phyloP scores from a whole-genome alignment of 2,113 vertebrate genomes.

The Hemiprocne comata region DNA sequence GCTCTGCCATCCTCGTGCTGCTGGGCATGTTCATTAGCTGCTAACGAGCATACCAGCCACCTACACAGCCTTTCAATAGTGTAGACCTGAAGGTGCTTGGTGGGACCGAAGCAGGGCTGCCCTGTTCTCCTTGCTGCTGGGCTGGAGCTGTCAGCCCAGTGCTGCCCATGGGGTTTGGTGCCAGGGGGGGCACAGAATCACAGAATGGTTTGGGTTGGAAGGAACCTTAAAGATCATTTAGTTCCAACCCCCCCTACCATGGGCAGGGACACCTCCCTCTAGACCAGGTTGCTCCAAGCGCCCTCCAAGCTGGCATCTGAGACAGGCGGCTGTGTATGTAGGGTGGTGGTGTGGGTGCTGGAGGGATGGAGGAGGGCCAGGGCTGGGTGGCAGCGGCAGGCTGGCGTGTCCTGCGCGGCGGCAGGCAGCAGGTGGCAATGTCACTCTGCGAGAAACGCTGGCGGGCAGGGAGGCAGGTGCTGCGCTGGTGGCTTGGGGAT shows the following conservation, averaged over 20 bases:
- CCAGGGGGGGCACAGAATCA: too few species aligned
- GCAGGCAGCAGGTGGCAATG: constrained; percentile 64
- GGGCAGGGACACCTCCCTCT: too few species aligned
- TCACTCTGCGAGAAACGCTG: not conserved
- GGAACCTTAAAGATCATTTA: too few species aligned
- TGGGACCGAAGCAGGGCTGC: not conserved
- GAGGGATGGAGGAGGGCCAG: not conserved
- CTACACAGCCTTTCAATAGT: not conserved
- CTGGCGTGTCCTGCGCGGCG: not conserved
- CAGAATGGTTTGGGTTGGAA: too few species aligned
- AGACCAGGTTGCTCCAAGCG: too few species aligned
- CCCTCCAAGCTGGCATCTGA: not conserved
- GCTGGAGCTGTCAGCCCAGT: not conserved
- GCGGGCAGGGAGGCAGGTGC: not conserved
- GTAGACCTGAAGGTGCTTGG: not conserved
- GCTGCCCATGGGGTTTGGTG: not conserved
- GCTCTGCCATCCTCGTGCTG: not conserved
- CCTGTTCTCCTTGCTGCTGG: not conserved
- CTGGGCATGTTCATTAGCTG: not conserved
- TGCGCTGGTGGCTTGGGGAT: not conserved
- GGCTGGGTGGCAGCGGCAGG: not conserved
- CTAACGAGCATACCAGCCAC: accelerated
- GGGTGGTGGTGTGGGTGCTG: not conserved
- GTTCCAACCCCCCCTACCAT: too few species aligned
- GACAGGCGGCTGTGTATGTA: not conserved